Conservation (phyloP, 2,113 vertebrate species). For the Mugil cephalus region DNA sequence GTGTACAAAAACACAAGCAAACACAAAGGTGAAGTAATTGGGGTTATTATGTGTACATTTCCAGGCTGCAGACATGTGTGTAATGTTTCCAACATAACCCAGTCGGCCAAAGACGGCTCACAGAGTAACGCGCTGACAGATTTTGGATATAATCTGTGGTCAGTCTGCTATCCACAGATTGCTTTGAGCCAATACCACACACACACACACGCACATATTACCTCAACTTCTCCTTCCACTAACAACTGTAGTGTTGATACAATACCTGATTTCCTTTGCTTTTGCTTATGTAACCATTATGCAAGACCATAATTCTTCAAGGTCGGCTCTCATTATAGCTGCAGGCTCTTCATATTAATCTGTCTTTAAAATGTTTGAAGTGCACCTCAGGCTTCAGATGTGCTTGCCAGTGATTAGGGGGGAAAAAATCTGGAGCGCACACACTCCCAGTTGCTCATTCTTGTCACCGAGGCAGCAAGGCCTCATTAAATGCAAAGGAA, state of each 20-base stretch:
- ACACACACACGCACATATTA: constrained; percentile 20
- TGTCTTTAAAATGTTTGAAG: constrained; percentile 65
- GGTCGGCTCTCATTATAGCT: constrained; percentile 61
- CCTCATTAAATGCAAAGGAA: constrained; percentile 62
- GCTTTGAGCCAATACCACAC: constrained; percentile 8
- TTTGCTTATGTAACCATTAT: constrained; percentile 64
- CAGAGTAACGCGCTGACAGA: background rate
- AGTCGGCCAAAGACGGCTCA: constrained; percentile 20
- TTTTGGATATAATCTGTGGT: constrained; percentile 15
- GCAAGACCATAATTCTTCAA: constrained; percentile 52
- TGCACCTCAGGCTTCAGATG: constrained; percentile 56
- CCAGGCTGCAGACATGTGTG: constrained; percentile 1
- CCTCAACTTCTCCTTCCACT: constrained; percentile 5
- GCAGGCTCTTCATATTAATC: constrained; percentile 63
- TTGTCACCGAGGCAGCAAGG: constrained; percentile 40
- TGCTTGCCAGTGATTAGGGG: constrained; percentile 56
- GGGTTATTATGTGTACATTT: background rate
- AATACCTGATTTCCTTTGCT: constrained; percentile 55
- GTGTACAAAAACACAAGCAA: background rate
- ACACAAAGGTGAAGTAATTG: background rate
- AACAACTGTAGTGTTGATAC: constrained; percentile 32
- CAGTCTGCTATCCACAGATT: background rate
- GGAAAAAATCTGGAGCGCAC: constrained; percentile 30
- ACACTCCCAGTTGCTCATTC: constrained; percentile 47
- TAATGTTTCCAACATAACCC: constrained; percentile 4